Conservation (phyloP, 2,113 vertebrate genomes). For the Marmota flaviventris region DNA sequence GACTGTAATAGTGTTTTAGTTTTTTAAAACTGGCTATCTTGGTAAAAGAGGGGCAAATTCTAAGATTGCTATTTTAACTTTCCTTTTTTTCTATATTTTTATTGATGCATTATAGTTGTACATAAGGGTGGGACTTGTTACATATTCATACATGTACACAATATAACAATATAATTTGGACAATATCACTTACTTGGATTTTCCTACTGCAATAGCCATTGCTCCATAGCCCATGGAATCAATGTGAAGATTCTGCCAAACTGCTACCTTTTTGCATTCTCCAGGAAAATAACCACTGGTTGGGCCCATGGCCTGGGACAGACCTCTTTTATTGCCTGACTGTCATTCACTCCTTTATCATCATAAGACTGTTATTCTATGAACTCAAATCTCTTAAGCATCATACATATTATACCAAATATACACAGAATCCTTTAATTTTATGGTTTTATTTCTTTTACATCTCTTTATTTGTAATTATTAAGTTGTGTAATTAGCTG, state of each 20-base stretch:
- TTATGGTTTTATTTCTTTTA: slow-evolving; percentile 10
- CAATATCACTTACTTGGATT: neutral
- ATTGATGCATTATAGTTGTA: too few species aligned
- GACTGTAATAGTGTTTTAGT: neutral
- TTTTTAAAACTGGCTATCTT: neutral
- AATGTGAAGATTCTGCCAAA: neutral
- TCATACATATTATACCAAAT: neutral
- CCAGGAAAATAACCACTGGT: neutral
- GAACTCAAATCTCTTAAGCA: slow-evolving; percentile 14
- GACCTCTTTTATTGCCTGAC: neutral
- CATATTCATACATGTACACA: too few species aligned
- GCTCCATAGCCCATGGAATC: neutral
- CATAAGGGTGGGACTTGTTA: too few species aligned
- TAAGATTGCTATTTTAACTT: neutral
- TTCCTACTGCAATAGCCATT: neutral
- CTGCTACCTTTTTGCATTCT: neutral
- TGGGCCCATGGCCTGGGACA: neutral
- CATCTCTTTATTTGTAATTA: neutral
- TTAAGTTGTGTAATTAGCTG: too few species aligned
- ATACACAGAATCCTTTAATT: neutral
- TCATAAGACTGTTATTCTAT: neutral
- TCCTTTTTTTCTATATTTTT: neutral
- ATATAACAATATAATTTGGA: too few species aligned
- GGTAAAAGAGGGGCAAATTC: neutral
- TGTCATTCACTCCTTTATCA: neutral